These are phyloP conservation scores for Galerucella calmariensis DNA, from an alignment of 2,888 invertebrate species.

Conservation along the genomic window DNA sequence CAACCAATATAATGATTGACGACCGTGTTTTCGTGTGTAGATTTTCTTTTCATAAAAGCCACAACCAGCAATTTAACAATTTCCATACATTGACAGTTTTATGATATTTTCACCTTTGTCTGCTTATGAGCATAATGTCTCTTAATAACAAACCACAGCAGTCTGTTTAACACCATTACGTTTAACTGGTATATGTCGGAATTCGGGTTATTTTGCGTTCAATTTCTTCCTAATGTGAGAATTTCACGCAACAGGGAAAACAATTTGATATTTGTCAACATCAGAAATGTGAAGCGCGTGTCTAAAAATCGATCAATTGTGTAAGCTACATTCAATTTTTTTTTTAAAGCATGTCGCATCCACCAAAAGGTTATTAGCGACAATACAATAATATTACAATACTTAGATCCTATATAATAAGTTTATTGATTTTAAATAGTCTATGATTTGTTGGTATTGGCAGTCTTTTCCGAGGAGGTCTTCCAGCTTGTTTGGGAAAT, in stretches of 20 bases:
- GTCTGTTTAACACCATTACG: conserved; percentile 6
- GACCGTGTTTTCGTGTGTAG: too few species aligned
- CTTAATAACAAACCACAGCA: conserved; percentile 6
- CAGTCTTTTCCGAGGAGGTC: too few species aligned
- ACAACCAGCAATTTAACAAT: conserved; percentile 12
- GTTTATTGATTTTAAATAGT: too few species aligned
- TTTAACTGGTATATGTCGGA: conserved; percentile 11
- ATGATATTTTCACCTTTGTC: conserved; percentile 12
- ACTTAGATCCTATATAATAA: too few species aligned
- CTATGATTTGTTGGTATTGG: too few species aligned
- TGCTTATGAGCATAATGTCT: conserved; percentile 11
- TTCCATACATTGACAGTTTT: conserved; percentile 17
- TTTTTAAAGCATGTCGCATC: too few species aligned
- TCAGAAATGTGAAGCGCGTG: background rate
- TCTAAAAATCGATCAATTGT: background rate
- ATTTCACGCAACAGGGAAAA: conserved; percentile 5
- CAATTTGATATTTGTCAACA: background rate
- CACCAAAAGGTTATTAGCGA: too few species aligned
- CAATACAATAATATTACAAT: too few species aligned
- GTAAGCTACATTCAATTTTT: too few species aligned
- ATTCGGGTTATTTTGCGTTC: background rate
- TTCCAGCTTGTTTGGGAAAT: too few species aligned
- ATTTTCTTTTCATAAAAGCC: background rate
- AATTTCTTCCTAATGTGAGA: conserved; percentile 6
- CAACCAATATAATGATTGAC: background rate